phyloP scores from a whole-genome alignment of 1,140 invertebrate genomes.

The Calliopsis andreniformis region DNA sequence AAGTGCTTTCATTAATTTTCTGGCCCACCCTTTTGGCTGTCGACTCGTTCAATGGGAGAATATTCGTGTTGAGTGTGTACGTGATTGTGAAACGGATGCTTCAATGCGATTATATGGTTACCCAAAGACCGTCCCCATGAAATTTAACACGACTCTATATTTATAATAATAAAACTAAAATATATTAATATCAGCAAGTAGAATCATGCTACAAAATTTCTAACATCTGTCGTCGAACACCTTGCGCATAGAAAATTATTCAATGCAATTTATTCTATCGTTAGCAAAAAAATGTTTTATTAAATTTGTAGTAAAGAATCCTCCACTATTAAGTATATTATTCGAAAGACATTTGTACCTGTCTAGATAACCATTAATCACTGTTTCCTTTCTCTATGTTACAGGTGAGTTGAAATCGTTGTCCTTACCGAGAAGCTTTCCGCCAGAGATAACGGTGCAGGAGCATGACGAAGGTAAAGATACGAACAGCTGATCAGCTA shows the following conservation, averaged over 20 bases:
- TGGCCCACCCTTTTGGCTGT: conserved; percentile 12
- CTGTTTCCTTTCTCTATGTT: conserved; percentile 67
- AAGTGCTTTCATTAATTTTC: conserved; percentile 61
- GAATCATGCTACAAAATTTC: too few relatives aligned
- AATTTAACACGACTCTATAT: too few relatives aligned
- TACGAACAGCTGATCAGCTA: conserved; percentile 36
- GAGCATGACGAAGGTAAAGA: conserved; percentile 72
- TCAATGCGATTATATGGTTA: not conserved
- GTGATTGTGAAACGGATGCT: conserved; percentile 12
- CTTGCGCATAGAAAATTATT: too few relatives aligned
- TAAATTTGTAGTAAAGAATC: too few relatives aligned
- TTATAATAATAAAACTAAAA: too few relatives aligned
- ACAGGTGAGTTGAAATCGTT: conserved; percentile 82
- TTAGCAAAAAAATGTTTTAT: too few relatives aligned
- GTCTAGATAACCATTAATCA: conserved; percentile 4
- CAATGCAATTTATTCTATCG: too few relatives aligned
- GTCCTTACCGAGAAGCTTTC: conserved; percentile 80
- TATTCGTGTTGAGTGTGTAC: not conserved
- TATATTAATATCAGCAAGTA: too few relatives aligned
- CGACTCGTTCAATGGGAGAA: conserved; percentile 38
- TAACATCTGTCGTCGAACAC: too few relatives aligned
- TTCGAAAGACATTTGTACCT: not conserved
- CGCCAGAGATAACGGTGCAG: conserved; percentile 67
- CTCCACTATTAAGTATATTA: too few relatives aligned
- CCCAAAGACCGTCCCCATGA: too few relatives aligned